Base-by-base conservation (phyloP, 2,888 invertebrate species). In the Erpobdella octoculata region DNA sequence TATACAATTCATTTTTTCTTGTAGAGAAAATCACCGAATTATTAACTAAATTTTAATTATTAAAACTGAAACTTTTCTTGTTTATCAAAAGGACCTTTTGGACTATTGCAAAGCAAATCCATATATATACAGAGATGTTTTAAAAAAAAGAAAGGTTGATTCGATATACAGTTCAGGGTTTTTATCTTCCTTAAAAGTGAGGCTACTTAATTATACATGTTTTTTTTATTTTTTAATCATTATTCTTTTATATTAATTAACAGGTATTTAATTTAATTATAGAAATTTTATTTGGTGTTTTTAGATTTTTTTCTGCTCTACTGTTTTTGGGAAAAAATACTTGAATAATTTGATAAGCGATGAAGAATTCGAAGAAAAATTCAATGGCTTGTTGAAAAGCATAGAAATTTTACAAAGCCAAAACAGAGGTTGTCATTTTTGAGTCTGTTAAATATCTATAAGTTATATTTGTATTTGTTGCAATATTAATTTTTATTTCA, bases 111-210 rank as follows among this genome's bases (percentile, higher is more conserved):
- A 62, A 28, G 62, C 31, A 62, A 62, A 62, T 31, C 62, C 62
- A 35, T 4, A n/a, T 62, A 33, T 62, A 6, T 62, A 62, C 33
- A 62, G 33, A 62, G 62, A 62, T 35, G 33, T 62, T 62, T 31
- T 62, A n/a, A 62, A 62, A 62, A 62, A 62, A 62, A 21, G 35
- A 35, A 62, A 62, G 35, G n/a, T 62, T 28, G 31, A 62, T 35
- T n/a, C 31, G 1, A 62, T 62, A n/a, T n/a, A 62, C 4, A 31
- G 33, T 62, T 62, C 62, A 62, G 35, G 35, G n/a, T n/a, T 62
- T 2, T 35, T 62, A 28, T 33, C 62, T 15, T 33, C 33, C n/a
- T 33, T 62, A 6, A 62, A 62, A 33, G 62, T 12, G 31, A 31
- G n/a, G 21, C 9, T 28, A 28, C n/a, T 62, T 62, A n/a, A 6